phyloP scores from a whole-genome alignment of 1,140 invertebrate species.

The Chlorops oryzae region DNA sequence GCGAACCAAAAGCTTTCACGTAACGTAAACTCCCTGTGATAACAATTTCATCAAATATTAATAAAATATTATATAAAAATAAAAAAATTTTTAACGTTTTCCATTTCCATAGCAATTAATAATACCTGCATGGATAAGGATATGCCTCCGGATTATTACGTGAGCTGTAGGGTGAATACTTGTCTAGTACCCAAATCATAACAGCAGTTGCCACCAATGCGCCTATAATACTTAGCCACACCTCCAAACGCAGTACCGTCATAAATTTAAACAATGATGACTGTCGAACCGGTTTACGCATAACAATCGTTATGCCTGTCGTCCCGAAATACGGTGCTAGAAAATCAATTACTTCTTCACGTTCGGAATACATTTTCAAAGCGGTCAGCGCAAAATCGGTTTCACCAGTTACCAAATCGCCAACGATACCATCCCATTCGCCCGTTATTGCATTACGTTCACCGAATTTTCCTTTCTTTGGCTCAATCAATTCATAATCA shows the following conservation, averaged over 20 bases:
- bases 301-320: constrained; percentile 79
- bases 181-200: constrained; percentile 83
- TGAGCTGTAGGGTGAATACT: constrained; percentile 82
- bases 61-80: neutral
- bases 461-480: constrained; percentile 66
- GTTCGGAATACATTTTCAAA: constrained; percentile 86
- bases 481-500: constrained; percentile 77
- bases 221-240: constrained; percentile 82
- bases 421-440: constrained; percentile 86
- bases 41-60: neutral
- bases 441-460: constrained; percentile 58
- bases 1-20: constrained; percentile 93
- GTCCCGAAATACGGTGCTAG: constrained; percentile 87
- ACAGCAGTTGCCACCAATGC: constrained; percentile 75
- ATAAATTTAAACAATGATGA: constrained; percentile 89
- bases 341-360: constrained; percentile 90
- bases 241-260: constrained; percentile 79
- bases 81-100: neutral
- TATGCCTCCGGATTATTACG: constrained; percentile 76
- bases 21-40: constrained; percentile 69
- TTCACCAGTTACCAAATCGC: constrained; percentile 80
- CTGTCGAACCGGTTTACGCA: constrained; percentile 73
- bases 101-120: too few relatives aligned
- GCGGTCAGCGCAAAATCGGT: constrained; percentile 81
- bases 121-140: constrained; percentile 77